Percentiles rank a stretch among this genome's conserved stretches.
These are phyloP conservation scores for Trogon melanurus DNA, from an alignment of 2,113 vertebrate species.

Conservation along the genomic window DNA sequence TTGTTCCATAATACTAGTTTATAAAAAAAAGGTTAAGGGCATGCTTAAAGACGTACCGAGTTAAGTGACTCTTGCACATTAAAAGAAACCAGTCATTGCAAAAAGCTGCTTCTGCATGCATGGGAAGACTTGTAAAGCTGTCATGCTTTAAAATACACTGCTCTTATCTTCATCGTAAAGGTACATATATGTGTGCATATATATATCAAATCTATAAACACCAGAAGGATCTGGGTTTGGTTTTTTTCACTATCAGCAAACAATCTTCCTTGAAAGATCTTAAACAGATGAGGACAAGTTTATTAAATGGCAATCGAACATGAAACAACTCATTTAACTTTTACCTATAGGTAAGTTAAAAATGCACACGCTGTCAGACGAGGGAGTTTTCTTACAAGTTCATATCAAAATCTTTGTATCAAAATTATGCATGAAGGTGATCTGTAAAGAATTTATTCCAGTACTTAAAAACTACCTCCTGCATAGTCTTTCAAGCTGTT, in stretches of 20 bases:
- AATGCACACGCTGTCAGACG: background rate
- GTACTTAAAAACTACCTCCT: constrained; percentile 35
- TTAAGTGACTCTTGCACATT: constrained; percentile 10
- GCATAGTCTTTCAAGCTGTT: constrained; percentile 25
- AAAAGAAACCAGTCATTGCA: constrained; percentile 31
- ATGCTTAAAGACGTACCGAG: constrained; percentile 46
- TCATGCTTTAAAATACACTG: constrained; percentile 54
- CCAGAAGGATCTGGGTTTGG: background rate
- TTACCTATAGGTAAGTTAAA: background rate
- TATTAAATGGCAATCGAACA: background rate
- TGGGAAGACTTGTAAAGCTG: background rate
- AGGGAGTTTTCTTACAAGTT: background rate
- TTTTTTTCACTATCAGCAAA: background rate
- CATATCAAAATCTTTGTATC: constrained; percentile 46
- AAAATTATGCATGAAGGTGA: constrained; percentile 26
- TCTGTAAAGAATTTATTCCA: background rate
- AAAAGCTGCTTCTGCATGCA: constrained; percentile 53
- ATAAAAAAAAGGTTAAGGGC: constrained; percentile 32
- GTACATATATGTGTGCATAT: background rate
- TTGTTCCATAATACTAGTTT: background rate
- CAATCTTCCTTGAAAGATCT: constrained; percentile 44
- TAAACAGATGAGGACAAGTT: constrained; percentile 3
- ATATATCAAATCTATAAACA: constrained; percentile 7
- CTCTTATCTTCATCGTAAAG: constrained; percentile 11
- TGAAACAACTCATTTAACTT: background rate